Evolutionary conservation across 2,797 vertebrate genomes (phyloP).

Genomic region (Podargus strigoides): DNA sequence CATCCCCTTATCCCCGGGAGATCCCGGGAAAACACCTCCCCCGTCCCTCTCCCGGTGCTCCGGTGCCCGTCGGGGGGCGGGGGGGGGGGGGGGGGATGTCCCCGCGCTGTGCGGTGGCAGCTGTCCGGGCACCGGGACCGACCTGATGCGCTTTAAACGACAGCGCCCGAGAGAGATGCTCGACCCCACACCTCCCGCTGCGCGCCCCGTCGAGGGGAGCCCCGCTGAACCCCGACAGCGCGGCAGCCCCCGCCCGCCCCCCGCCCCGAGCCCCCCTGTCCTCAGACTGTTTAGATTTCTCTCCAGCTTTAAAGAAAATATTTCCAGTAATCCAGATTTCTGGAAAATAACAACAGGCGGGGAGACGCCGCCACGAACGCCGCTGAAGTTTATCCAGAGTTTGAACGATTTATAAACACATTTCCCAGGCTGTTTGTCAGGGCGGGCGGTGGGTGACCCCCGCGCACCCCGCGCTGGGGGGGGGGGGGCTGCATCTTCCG

Average conservation of each 20-base stretch:
- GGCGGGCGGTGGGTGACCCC: constrained; percentile 23
- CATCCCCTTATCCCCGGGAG: background rate
- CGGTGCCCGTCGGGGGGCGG: background rate
- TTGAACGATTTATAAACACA: constrained; percentile 62
- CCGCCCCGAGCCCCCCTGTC: background rate
- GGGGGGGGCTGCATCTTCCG: background rate
- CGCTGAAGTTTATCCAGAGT: constrained; percentile 59
- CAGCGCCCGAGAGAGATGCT: background rate
- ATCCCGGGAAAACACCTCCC: background rate
- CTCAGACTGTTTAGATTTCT: constrained; percentile 55
- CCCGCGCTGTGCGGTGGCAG: background rate
- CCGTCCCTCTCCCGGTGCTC: background rate
- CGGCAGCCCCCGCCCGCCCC: background rate
- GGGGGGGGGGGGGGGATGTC: too few species aligned
- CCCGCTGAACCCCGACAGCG: background rate
- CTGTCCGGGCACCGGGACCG: background rate
- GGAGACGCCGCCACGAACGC: constrained; percentile 38
- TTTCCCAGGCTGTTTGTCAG: constrained; percentile 47
- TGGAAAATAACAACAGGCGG: constrained; percentile 65
- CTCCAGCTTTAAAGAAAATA: constrained; percentile 58
- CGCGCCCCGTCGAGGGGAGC: background rate
- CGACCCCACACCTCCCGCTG: background rate
- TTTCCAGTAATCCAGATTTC: constrained; percentile 68
- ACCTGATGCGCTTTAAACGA: background rate
- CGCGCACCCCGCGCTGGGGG: background rate